These are phyloP conservation scores for Apotomis betuletana DNA, from an alignment of 2,888 invertebrate species.

Conservation along the genomic window DNA sequence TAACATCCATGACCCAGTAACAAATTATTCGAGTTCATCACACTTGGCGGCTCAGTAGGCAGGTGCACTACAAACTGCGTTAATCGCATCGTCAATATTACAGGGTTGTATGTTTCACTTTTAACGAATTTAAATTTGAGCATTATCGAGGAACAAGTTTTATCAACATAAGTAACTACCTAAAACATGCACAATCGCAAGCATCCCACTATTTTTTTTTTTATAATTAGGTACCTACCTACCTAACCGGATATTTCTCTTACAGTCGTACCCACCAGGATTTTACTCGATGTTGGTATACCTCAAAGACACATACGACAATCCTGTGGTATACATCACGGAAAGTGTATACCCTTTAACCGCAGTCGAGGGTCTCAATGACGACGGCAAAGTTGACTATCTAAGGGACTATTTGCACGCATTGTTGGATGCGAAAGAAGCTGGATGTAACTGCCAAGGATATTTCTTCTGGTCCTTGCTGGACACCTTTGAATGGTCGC, in stretches of 20 bases:
- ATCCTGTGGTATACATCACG: constrained; percentile 58
- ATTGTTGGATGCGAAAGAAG: constrained; percentile 61
- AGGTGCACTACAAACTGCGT: no score
- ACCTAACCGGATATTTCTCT: background rate
- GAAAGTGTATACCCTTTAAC: constrained; percentile 79
- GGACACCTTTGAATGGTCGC: constrained; percentile 84
- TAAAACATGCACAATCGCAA: no score
- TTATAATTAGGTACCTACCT: no score
- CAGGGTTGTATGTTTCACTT: no score
- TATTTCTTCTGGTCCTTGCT: constrained; percentile 83
- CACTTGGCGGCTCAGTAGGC: no score
- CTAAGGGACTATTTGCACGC: constrained; percentile 61
- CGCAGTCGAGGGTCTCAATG: constrained; percentile 57
- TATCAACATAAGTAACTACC: no score
- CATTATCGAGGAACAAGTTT: no score
- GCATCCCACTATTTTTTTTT: no score
- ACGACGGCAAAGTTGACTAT: constrained; percentile 62
- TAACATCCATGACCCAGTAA: no score
- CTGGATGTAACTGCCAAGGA: constrained; percentile 67
- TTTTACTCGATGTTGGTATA: constrained; percentile 46
- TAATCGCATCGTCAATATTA: no score
- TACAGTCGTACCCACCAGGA: constrained; percentile 48
- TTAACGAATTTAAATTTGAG: no score
- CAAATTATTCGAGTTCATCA: no score
- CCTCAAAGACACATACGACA: constrained; percentile 45